Percentiles rank a stretch among this genome's conserved stretches.
phyloP scores from a whole-genome alignment of 2,888 invertebrate species.

The Bimastos eiseni region DNA sequence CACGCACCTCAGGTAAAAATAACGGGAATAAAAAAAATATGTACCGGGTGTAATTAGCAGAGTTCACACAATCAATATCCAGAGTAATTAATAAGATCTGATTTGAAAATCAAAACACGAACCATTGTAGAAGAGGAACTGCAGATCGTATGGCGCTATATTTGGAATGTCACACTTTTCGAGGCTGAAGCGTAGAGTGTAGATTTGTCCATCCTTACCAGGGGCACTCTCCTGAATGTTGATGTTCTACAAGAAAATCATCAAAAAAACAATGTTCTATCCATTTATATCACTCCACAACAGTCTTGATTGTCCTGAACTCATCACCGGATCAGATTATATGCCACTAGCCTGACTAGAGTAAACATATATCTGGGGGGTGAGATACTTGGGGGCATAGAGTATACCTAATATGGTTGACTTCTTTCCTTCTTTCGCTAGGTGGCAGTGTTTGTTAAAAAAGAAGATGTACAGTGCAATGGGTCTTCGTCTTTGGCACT shows the following conservation, averaged over 20 bases:
- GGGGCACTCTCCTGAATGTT: slow-evolving; percentile 55
- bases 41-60: neutral
- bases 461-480: too few relatives aligned
- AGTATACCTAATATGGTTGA: too few relatives aligned
- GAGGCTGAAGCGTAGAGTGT: slow-evolving; percentile 50
- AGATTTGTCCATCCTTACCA: slow-evolving; percentile 59
- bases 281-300: neutral
- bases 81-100: neutral
- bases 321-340: neutral
- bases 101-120: slow-evolving; percentile 20
- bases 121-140: slow-evolving; percentile 62
- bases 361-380: too few relatives aligned
- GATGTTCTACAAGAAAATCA: slow-evolving; percentile 43
- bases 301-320: neutral
- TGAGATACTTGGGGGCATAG: too few relatives aligned
- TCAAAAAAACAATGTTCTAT: neutral
- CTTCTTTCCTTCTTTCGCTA: too few relatives aligned
- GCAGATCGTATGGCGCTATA: slow-evolving; percentile 50
- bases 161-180: slow-evolving; percentile 43
- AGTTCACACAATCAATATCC: neutral
- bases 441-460: too few relatives aligned
- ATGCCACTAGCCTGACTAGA: neutral
- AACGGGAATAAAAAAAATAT: neutral
- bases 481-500: too few relatives aligned
- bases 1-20: neutral